A percentile compares a stretch with the other conserved stretches of the same genome.
Evolutionary conservation across 2,113 vertebrate species (phyloP).

Genomic region (Scomber japonicus): DNA sequence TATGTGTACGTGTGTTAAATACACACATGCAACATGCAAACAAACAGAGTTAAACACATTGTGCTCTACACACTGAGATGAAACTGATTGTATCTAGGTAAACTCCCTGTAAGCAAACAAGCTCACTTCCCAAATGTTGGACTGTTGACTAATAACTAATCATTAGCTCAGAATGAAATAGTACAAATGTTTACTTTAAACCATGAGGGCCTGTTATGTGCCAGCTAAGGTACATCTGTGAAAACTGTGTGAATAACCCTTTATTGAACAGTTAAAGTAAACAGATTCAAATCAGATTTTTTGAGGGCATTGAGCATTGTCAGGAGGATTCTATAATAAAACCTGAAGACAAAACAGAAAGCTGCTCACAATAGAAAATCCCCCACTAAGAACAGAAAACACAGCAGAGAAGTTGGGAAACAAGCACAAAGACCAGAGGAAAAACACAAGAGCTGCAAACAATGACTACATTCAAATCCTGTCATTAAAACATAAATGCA

Average conservation of each 20-base stretch:
- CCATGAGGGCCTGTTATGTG: not conserved
- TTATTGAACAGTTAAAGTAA: not conserved
- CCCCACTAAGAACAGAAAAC: constrained; percentile 5
- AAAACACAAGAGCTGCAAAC: constrained; percentile 23
- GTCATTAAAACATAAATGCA: constrained; percentile 31
- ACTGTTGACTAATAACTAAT: too few species aligned
- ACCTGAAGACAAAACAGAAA: constrained; percentile 2
- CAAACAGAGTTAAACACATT: too few species aligned
- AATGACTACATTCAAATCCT: constrained; percentile 33
- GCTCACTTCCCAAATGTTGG: too few species aligned
- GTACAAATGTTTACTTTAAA: too few species aligned
- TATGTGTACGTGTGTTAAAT: too few species aligned
- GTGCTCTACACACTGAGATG: too few species aligned
- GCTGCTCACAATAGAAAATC: not conserved
- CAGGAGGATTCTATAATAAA: not conserved
- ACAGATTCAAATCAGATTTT: not conserved
- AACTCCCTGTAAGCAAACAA: too few species aligned
- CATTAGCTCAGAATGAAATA: too few species aligned
- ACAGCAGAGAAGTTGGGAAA: not conserved
- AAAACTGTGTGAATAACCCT: not conserved
- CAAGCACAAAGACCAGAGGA: constrained; percentile 7
- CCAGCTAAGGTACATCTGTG: too few species aligned
- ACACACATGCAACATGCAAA: too few species aligned
- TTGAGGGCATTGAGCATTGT: not conserved
- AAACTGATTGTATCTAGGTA: too few species aligned